phyloP scores from a whole-genome alignment of 2,888 invertebrate genomes.

The Philonicus albiceps region DNA sequence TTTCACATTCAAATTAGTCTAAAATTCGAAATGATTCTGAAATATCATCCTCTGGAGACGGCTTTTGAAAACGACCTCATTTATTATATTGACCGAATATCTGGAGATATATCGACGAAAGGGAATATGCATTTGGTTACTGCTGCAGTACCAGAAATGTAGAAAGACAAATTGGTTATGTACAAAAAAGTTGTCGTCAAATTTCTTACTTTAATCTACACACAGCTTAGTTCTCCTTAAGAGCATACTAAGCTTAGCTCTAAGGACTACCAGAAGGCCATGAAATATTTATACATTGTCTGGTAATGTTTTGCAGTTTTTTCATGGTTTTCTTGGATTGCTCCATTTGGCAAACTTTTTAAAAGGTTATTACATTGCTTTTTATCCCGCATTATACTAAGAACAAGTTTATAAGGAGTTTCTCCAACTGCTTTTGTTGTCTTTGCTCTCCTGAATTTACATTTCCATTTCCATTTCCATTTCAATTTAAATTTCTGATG shows the following conservation, averaged over 20 bases:
- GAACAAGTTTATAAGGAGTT: neutral
- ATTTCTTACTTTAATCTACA: neutral
- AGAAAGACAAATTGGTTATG: neutral
- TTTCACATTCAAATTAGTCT: neutral
- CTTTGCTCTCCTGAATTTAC: neutral
- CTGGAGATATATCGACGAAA: neutral
- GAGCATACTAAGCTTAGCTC: neutral
- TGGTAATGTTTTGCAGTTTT: neutral
- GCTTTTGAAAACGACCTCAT: neutral
- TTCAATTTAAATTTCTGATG: neutral
- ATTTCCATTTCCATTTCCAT: neutral
- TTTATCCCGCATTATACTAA: neutral
- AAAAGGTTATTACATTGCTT: neutral
- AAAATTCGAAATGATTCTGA: neutral
- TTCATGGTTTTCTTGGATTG: neutral
- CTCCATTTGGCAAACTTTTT: neutral
- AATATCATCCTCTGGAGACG: neutral
- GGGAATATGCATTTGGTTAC: too few relatives aligned
- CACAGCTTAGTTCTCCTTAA: neutral
- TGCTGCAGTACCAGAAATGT: too few relatives aligned
- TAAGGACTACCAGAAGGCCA: neutral
- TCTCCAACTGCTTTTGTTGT: neutral
- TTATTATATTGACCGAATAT: neutral
- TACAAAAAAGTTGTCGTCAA: neutral
- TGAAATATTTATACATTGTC: neutral